phyloP scores from a whole-genome alignment of 2,888 invertebrate species.

The Zele albiditarsus region DNA sequence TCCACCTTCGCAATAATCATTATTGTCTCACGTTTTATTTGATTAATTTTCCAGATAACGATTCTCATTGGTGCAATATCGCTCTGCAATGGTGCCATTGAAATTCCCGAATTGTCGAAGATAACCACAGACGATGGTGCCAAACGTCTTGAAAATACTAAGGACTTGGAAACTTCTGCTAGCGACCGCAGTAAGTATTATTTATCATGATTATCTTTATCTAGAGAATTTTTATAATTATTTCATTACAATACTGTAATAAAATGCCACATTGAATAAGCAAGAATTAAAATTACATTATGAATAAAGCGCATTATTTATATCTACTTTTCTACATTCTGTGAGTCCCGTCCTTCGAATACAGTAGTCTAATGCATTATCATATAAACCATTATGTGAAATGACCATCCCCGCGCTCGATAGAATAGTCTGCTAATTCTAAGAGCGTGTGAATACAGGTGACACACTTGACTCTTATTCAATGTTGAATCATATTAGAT shows the following conservation, averaged over 20 bases:
- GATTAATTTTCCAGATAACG: conserved; percentile 50
- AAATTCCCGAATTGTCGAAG: conserved; percentile 50
- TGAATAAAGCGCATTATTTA: no score
- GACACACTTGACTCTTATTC: conserved; percentile 52
- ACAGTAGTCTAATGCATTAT: no score
- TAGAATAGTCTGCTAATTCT: conserved; percentile 20
- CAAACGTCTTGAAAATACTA: conserved; percentile 45
- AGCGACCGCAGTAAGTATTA: conserved; percentile 62
- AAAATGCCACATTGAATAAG: not conserved
- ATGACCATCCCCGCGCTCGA: not conserved
- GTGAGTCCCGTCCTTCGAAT: no score
- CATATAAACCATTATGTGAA: not conserved
- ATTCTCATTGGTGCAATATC: conserved; percentile 50
- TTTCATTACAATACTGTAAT: not conserved
- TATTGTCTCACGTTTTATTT: not conserved
- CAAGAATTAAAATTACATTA: not conserved
- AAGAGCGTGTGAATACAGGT: conserved; percentile 59
- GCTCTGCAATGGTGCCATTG: conserved; percentile 53
- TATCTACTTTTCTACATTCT: no score
- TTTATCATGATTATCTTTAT: conserved; percentile 13
- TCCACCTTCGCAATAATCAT: conserved; percentile 5
- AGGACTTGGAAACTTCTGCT: conserved; percentile 59
- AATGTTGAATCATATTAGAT: not conserved
- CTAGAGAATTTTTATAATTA: not conserved
- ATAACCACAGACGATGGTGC: conserved; percentile 32